These are phyloP conservation scores for Intellagama lesueurii DNA, from an alignment of 2,797 vertebrate genomes.

Conservation along the genomic window DNA sequence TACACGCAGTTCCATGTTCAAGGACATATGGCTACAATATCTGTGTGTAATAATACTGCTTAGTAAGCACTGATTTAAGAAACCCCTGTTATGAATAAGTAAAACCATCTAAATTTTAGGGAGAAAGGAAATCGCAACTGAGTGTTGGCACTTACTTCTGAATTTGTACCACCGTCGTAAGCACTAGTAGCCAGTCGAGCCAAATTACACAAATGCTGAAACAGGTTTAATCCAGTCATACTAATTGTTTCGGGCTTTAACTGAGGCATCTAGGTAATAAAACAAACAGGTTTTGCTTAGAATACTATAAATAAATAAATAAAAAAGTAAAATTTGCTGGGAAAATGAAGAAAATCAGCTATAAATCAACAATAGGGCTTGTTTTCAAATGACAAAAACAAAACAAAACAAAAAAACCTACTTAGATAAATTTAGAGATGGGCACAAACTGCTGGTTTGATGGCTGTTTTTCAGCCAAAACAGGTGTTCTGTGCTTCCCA, in stretches of 20 bases:
- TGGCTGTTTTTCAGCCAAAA: too few species aligned
- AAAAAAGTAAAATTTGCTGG: not conserved
- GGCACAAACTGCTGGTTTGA: too few species aligned
- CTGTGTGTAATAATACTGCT: not conserved
- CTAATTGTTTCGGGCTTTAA: slow-evolving; percentile 98
- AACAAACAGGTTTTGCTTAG: slow-evolving; percentile 53
- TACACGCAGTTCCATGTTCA: too few species aligned
- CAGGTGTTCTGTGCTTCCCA: too few species aligned
- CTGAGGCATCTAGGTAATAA: slow-evolving; percentile 90
- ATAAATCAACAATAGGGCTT: not conserved
- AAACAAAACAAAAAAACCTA: not conserved
- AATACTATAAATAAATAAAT: not conserved
- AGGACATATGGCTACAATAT: not conserved
- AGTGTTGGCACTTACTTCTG: slow-evolving; percentile 85
- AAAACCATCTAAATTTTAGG: not conserved
- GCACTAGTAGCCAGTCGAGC: slow-evolving; percentile 95
- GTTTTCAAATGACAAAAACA: not conserved
- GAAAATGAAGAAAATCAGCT: not conserved
- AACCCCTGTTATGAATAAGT: not conserved
- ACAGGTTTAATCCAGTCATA: slow-evolving; percentile 98
- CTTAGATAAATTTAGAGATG: not conserved
- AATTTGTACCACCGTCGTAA: slow-evolving; percentile 94
- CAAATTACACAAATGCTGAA: slow-evolving; percentile 97
- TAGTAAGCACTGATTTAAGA: not conserved
- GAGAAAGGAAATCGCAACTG: not conserved